Percentiles rank a stretch among this genome's conserved stretches.
Conservation (phyloP, 2,888 invertebrate genomes). For the Neoitamus cyanurus region DNA sequence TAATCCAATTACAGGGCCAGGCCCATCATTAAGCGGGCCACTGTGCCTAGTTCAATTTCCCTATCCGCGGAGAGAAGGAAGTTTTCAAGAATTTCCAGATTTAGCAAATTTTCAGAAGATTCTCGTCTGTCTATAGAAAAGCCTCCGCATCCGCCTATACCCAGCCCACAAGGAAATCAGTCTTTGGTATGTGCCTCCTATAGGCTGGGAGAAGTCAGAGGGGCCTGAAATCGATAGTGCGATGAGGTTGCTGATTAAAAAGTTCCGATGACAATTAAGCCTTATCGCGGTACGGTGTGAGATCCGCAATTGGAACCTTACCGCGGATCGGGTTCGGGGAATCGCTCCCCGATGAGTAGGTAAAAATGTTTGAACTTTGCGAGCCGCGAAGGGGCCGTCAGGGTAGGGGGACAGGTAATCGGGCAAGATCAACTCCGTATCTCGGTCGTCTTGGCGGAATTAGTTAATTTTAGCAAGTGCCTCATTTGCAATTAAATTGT, state of each 20-base stretch:
- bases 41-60: not conserved
- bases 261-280: conserved; percentile 26
- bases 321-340: not conserved
- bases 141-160: not conserved
- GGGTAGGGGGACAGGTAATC: not conserved
- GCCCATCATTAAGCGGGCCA: conserved; percentile 2
- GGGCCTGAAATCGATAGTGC: not conserved
- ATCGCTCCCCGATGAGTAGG: not conserved
- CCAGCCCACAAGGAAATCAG: too few species aligned
- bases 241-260: conserved; percentile 27
- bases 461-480: conserved; percentile 49
- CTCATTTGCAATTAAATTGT: conserved; percentile 50
- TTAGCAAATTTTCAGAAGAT: not conserved
- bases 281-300: conserved; percentile 4
- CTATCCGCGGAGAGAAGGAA: not conserved
- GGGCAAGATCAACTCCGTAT: conserved; percentile 18
- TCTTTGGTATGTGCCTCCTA: not conserved
- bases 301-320: not conserved
- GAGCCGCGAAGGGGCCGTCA: not conserved
- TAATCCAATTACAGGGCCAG: conserved; percentile 27
- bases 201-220: not conserved
- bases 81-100: not conserved
- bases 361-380: not conserved
- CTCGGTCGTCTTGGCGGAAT: conserved; percentile 31
- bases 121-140: not conserved